phyloP scores from a whole-genome alignment of 2,797 vertebrate species.

The Echeneis naucrates region DNA sequence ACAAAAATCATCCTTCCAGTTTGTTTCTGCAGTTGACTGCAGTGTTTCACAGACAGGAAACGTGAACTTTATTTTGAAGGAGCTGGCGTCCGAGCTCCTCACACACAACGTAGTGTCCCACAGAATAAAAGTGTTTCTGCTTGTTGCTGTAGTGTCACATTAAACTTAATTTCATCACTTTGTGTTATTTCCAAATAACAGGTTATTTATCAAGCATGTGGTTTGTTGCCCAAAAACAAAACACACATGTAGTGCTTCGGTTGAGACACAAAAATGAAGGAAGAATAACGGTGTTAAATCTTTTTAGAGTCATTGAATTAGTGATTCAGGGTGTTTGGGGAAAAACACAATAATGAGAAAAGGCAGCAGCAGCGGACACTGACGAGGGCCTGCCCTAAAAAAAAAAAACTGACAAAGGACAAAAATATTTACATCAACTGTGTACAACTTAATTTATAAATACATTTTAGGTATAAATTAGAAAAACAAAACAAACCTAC shows the following conservation, averaged over 20 bases:
- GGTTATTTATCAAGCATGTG: not conserved
- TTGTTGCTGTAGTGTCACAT: not conserved
- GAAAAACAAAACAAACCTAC: conserved; percentile 80
- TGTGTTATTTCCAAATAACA: conserved; percentile 18
- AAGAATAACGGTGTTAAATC: not conserved
- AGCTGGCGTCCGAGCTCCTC: not conserved
- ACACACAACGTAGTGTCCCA: not conserved
- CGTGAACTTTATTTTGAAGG: not conserved
- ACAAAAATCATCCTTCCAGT: conserved; percentile 22
- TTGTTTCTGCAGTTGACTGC: conserved; percentile 20
- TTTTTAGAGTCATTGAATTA: conserved; percentile 31
- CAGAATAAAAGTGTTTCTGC: not conserved
- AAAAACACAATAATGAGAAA: conserved; percentile 57
- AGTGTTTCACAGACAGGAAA: conserved; percentile 12
- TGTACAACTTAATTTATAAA: conserved; percentile 94
- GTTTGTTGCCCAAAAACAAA: conserved; percentile 2
- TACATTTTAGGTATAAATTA: conserved; percentile 92
- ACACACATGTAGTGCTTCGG: conserved; percentile 76
- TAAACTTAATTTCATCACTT: not conserved
- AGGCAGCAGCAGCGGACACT: conserved; percentile 64
- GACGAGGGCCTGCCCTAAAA: conserved; percentile 87
- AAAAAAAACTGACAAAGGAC: conserved; percentile 64
- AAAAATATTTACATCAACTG: conserved; percentile 88
- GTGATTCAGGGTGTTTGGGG: conserved; percentile 20
- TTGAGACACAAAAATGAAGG: conserved; percentile 52